These are phyloP conservation scores for Pimpla rufipes DNA, from an alignment of 2,888 invertebrate genomes.

Conservation along the genomic window DNA sequence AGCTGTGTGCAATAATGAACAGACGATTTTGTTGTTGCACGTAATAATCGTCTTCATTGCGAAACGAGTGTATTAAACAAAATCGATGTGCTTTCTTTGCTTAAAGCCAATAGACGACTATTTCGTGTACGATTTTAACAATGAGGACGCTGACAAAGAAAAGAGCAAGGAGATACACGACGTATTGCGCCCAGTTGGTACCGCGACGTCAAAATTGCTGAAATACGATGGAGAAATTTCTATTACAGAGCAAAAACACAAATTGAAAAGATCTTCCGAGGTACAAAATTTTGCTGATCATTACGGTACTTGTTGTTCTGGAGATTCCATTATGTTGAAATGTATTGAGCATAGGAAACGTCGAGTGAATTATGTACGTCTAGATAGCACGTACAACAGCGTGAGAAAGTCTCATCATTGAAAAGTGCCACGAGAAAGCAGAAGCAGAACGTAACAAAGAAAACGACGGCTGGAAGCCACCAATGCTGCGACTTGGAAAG, in stretches of 20 bases:
- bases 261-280: conserved; percentile 6
- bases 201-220: conserved; percentile 6
- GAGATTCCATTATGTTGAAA: conserved; percentile 12
- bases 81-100: conserved; percentile 3
- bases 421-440: conserved; percentile 2
- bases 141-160: conserved; percentile 12
- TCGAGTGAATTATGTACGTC: too few species aligned
- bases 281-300: background rate
- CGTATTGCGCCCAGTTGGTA: conserved; percentile 12
- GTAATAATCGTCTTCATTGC: too few species aligned
- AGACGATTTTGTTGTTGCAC: too few species aligned
- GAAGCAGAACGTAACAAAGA: conserved; percentile 3
- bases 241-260: conserved; percentile 12
- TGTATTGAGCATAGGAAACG: background rate
- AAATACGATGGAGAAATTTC: conserved; percentile 5
- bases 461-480: conserved; percentile 6
- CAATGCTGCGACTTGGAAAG: conserved; percentile 12
- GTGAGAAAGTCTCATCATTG: background rate
- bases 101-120: conserved; percentile 2
- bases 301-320: conserved; percentile 8
- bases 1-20: too few species aligned
- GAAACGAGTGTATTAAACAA: conserved; percentile 12
- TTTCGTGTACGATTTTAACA: conserved; percentile 5
- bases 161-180: conserved; percentile 9
- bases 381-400: background rate